Percentiles rank a stretch among this genome's conserved stretches.
These are phyloP conservation scores for Mesorhabditis spiculigera DNA, from an alignment of 2,888 invertebrate species.

Conservation along the genomic window DNA sequence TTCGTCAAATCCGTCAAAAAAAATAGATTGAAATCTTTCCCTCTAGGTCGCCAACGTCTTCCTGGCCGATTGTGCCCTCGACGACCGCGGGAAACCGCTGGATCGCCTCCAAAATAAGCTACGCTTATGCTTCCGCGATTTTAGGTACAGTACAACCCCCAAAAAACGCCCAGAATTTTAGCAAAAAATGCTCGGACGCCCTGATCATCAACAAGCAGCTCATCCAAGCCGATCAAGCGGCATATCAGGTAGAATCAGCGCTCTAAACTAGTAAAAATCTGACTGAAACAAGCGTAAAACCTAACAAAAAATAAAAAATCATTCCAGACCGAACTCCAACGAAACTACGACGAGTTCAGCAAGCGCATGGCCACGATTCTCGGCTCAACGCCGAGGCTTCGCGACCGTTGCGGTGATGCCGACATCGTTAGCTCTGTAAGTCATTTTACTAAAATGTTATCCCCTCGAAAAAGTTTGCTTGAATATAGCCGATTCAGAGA, in stretches of 20 bases:
- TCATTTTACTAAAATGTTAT: no score
- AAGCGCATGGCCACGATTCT: conserved; percentile 76
- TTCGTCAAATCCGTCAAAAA: background rate
- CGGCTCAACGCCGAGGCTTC: background rate
- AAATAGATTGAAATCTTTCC: conserved; percentile 13
- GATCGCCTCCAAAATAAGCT: conserved; percentile 87
- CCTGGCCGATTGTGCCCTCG: conserved; percentile 73
- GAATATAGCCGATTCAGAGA: no score
- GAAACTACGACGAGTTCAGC: conserved; percentile 78
- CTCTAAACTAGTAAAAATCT: no score
- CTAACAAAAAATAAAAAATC: background rate
- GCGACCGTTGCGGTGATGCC: background rate
- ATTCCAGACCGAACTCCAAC: conserved; percentile 72
- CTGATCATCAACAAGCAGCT: conserved; percentile 74
- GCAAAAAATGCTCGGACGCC: conserved; percentile 62
- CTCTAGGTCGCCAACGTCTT: conserved; percentile 75
- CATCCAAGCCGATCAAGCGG: conserved; percentile 88
- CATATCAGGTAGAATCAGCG: conserved; percentile 72
- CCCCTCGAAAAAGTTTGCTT: no score
- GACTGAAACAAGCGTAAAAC: background rate
- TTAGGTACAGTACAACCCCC: conserved; percentile 14
- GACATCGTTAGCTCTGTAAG: background rate
- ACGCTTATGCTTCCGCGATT: conserved; percentile 67
- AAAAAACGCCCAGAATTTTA: conserved; percentile 6
- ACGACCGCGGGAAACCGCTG: conserved; percentile 68